Evolutionary conservation across 2,113 vertebrate species (phyloP).

Genomic region (Polyodon spathula): DNA sequence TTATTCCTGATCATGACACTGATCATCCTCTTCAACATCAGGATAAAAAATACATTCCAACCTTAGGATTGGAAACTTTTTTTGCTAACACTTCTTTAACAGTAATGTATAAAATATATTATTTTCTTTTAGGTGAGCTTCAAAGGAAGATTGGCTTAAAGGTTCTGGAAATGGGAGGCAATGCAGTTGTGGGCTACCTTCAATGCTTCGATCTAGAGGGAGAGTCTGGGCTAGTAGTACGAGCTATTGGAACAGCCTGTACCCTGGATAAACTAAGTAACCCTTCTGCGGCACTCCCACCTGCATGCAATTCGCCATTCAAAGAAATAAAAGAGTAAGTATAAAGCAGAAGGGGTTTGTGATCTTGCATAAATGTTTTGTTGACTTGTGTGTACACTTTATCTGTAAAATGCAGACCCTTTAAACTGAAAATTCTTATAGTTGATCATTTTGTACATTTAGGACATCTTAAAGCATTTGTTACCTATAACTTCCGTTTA

Average conservation of each 20-base stretch:
- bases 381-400: conserved; percentile 26
- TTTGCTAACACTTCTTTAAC: neutral
- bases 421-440: no score
- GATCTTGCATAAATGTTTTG: conserved; percentile 19
- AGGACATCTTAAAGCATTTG: no score
- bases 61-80: no score
- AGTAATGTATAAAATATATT: neutral
- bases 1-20: no score
- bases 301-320: conserved; percentile 86
- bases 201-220: conserved; percentile 98
- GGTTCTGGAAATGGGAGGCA: conserved; percentile 95
- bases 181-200: conserved; percentile 92
- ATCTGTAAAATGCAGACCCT: no score
- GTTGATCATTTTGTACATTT: no score
- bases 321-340: conserved; percentile 98
- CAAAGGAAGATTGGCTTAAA: conserved; percentile 97
- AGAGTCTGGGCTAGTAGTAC: conserved; percentile 90
- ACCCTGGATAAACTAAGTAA: conserved; percentile 91
- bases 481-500: no score
- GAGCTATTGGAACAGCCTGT: conserved; percentile 95
- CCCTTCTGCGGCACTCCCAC: conserved; percentile 57
- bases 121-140: conserved; percentile 76
- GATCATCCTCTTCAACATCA: no score
- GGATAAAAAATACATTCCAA: no score
- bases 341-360: conserved; percentile 44